These are phyloP conservation scores for Drosophila silvestris DNA, from an alignment of 2,888 invertebrate species.

Conservation along the genomic window DNA sequence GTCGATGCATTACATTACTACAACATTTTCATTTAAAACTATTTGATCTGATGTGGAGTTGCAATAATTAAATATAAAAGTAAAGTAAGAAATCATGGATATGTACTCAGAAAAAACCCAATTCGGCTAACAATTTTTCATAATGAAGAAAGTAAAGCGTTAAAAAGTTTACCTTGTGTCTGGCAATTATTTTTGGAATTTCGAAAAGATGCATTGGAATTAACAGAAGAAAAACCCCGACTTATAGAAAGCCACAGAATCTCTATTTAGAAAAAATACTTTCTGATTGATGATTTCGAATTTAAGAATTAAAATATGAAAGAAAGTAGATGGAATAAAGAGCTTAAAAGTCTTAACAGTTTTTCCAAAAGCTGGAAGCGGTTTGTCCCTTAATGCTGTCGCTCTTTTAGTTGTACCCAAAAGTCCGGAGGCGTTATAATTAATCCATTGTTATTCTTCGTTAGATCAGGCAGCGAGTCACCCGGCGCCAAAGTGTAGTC, in stretches of 20 bases:
- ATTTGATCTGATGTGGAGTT: background rate
- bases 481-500: slow-evolving; percentile 86
- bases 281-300: background rate
- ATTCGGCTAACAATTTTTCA: background rate
- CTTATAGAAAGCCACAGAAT: background rate
- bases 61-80: background rate
- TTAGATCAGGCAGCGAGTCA: slow-evolving; percentile 85
- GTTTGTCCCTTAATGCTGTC: slow-evolving; percentile 19
- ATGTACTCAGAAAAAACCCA: too few relatives aligned
- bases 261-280: background rate
- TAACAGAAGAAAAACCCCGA: background rate
- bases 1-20: too few relatives aligned
- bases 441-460: slow-evolving; percentile 86
- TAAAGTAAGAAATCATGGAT: background rate
- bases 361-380: background rate
- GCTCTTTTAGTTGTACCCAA: slow-evolving; percentile 86
- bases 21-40: too few relatives aligned
- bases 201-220: background rate
- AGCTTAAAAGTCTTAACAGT: background rate
- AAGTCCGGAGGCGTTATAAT: slow-evolving; percentile 87
- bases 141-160: too few relatives aligned
- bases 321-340: background rate
- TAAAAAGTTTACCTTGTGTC: background rate
- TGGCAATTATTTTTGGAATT: background rate
- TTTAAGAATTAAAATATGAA: background rate